Conservation (phyloP, 2,797 vertebrate genomes). For the Gymnodraco acuticeps region DNA sequence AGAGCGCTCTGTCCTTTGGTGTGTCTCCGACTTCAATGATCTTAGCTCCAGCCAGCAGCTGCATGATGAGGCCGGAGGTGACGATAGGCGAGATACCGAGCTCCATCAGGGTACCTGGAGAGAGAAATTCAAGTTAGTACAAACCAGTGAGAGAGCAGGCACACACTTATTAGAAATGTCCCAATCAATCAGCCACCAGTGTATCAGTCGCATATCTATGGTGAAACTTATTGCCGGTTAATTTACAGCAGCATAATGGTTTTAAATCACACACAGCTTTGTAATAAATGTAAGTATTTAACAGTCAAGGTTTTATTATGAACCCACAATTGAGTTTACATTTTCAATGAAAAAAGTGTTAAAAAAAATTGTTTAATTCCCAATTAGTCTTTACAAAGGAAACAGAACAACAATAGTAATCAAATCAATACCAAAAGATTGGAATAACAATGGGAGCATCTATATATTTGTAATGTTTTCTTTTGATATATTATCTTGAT, state of each 20-base stretch:
- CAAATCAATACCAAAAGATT: background rate
- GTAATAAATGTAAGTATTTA: background rate
- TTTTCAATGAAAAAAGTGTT: background rate
- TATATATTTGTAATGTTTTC: background rate
- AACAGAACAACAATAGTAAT: background rate
- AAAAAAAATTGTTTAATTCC: background rate
- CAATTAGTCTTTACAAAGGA: background rate
- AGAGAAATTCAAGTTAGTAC: constrained; percentile 37
- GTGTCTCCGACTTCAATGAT: constrained; percentile 99
- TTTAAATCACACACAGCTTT: background rate
- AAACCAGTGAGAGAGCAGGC: background rate
- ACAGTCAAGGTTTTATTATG: background rate
- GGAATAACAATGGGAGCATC: background rate
- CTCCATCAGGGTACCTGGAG: constrained; percentile 96
- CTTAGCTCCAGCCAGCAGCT: constrained; percentile 97
- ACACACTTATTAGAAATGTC: background rate
- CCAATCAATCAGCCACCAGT: too few species aligned
- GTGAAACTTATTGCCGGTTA: background rate
- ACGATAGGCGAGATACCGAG: constrained; percentile 98
- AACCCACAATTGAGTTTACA: background rate
- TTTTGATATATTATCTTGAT: background rate
- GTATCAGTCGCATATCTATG: background rate
- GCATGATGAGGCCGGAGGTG: constrained; percentile 99
- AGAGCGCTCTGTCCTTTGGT: constrained; percentile 97
- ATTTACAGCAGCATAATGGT: background rate